Evolutionary conservation across 2,888 invertebrate species (phyloP), one percentile per base, ranked within the genome.

Genomic region (Leptopilina syphax): DNA sequence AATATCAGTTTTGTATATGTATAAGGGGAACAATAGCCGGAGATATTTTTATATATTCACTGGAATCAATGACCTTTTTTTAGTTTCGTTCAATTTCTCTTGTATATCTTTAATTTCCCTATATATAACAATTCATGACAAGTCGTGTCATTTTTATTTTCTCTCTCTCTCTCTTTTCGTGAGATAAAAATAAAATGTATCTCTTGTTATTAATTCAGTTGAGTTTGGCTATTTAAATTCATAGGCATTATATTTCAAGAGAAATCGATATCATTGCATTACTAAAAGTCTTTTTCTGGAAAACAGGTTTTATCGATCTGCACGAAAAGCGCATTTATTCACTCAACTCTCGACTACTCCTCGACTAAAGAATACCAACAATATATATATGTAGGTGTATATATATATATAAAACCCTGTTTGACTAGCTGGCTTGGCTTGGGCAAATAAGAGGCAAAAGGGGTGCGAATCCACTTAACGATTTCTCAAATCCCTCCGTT

Each of bases 401-500:
- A 50, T 50, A 50, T 50, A 41, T 65, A 27, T 18, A 7, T 18
- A 7, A 24, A 8, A 65, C 6, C 65, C 27, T 5, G 13, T 12
- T 24, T 65, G 65, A 65, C 41, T 65, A 57, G 57, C 73, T 73
- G 57, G 34, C 73, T 70, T 70, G 70, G 34, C 70, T 73, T 73
- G 34, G 10, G 73, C 54, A 73, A 73, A 73, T 73, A 73, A 73
- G 44, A 44, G 73, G 73, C 34, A 73, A 73, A 44, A 73, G 73
- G 73, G 57, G 73, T 73, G 73, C 73, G 73, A 73, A 73, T 73
- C 73, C 70, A 73, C 70, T 73, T 57, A 73, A 73, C 54, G 70
- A 34, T 73, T 73, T 73, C 70, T 73, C 70, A 73, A 73, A 73
- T 73, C 70, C 70, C 70, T 73, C 57, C 70, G 70, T 73, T 73